Conservation (phyloP, 2,888 invertebrate species). For the Aleiodes alternator region DNA sequence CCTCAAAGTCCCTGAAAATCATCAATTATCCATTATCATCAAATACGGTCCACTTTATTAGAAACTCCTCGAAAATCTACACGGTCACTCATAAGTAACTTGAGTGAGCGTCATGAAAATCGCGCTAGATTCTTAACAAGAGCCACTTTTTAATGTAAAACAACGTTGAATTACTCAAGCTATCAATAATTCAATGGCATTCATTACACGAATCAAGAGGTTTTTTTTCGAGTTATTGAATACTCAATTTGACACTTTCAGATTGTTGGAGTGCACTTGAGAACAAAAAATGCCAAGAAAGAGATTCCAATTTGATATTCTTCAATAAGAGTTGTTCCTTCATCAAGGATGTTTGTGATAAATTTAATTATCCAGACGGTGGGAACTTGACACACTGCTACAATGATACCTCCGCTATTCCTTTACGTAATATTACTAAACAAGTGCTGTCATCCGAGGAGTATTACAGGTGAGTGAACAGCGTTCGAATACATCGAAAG, state of each 20-base stretch:
- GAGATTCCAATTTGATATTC: constrained; percentile 76
- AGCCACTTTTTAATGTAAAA: no score
- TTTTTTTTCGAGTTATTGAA: neutral
- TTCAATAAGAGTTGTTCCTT: constrained; percentile 77
- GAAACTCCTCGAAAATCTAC: no score
- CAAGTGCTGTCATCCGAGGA: constrained; percentile 81
- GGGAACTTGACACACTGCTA: constrained; percentile 77
- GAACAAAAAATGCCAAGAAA: constrained; percentile 77
- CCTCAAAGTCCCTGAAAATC: no score
- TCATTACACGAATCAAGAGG: no score
- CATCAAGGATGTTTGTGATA: constrained; percentile 77
- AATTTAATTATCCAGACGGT: constrained; percentile 71
- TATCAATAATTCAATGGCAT: no score
- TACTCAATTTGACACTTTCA: constrained; percentile 63
- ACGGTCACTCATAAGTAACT: no score
- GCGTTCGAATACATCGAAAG: no score
- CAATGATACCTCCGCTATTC: constrained; percentile 69
- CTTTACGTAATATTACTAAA: constrained; percentile 77
- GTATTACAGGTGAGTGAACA: constrained; percentile 80
- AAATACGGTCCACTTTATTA: no score
- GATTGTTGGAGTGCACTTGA: constrained; percentile 83
- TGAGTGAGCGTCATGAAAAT: no score
- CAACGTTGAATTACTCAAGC: no score
- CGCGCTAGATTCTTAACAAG: no score
- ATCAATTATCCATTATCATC: no score